Base-by-base conservation (phyloP, 2,888 invertebrate genomes). In the Kryphioiulus occultus region DNA sequence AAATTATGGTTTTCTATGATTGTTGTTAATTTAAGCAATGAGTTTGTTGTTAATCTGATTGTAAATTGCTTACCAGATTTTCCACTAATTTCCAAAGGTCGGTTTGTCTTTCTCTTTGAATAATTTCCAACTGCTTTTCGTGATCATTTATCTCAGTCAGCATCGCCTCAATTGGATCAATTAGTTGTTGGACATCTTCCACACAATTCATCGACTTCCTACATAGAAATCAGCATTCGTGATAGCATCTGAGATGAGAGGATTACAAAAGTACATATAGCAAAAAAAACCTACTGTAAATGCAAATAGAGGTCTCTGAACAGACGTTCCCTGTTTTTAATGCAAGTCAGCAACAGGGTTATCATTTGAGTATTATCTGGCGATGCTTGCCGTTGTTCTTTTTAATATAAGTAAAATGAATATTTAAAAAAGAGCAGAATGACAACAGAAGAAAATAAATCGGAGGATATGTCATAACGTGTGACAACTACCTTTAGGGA, bases 41-140 rank as follows among this genome's bases (percentile, higher is more conserved):
- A n/a, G n/a, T n/a, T 47, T 17, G 47, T 2, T 5, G 17, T 84
- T 19, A 30, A 59, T 26, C 4, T 26, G 85, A 39, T 83, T 26
- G n/a, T 87, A 39, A 87, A 19, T 83, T 53, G 12, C 30, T 26
- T 85, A 88, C 88, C 32, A 88, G 47, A 44, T 88, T 86, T 2
- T 88, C 86, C 5, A 88, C 53, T n/a, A 87, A 22, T 86, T 86
- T 88, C 88, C 88, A 88, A 44, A 88, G 68, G 30, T 87, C 86
- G 22, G 30, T 35, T 87, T 88, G 88, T 5, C 88, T 86, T 30
- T 88, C 86, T n/a, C 44, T 35, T 47, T 88, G 88, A 32, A 83
- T 22, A 15, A 35, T 22, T 42, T 68, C 86, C 82, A 88, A 32
- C 59, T 87, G 86, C 26, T 86, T 87, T 19, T 78, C 83, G 32